Percentiles rank a stretch among this genome's conserved stretches.
phyloP scores from a whole-genome alignment of 2,797 vertebrate species.

The Nyctalus aviator region DNA sequence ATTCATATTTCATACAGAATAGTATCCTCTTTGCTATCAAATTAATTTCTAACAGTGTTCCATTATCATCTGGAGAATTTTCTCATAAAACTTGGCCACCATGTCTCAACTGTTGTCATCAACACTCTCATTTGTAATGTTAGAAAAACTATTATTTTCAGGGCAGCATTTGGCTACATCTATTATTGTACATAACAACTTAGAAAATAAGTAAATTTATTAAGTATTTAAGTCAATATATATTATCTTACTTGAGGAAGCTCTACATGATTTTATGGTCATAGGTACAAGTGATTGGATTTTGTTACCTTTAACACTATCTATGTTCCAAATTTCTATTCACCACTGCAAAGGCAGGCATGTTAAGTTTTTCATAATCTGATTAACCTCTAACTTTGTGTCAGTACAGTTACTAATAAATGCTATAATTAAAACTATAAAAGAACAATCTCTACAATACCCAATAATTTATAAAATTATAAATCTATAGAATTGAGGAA shows the following conservation, averaged over 20 bases:
- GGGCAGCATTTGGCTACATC: background rate
- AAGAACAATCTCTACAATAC: background rate
- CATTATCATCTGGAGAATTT: background rate
- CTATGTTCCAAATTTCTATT: background rate
- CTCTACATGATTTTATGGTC: background rate
- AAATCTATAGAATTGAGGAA: background rate
- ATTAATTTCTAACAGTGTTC: background rate
- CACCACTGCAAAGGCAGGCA: background rate
- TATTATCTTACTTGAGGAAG: background rate
- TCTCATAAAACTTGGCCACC: background rate
- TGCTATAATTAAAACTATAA: background rate
- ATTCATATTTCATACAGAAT: background rate
- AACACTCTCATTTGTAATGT: background rate
- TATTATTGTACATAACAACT: background rate
- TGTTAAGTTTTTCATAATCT: background rate
- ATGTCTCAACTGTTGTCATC: background rate
- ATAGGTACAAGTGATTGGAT: background rate
- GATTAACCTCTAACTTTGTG: background rate
- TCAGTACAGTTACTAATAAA: background rate
- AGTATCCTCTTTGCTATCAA: background rate
- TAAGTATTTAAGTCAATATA: background rate
- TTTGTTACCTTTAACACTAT: background rate
- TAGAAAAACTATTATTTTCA: conserved; percentile 8
- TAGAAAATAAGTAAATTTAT: background rate
- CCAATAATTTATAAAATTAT: background rate